Percentiles rank a stretch among this genome's conserved stretches.
These are phyloP conservation scores for Poeciliopsis paucimaculata DNA, from an alignment of 2,797 vertebrate genomes.

Conservation along the genomic window DNA sequence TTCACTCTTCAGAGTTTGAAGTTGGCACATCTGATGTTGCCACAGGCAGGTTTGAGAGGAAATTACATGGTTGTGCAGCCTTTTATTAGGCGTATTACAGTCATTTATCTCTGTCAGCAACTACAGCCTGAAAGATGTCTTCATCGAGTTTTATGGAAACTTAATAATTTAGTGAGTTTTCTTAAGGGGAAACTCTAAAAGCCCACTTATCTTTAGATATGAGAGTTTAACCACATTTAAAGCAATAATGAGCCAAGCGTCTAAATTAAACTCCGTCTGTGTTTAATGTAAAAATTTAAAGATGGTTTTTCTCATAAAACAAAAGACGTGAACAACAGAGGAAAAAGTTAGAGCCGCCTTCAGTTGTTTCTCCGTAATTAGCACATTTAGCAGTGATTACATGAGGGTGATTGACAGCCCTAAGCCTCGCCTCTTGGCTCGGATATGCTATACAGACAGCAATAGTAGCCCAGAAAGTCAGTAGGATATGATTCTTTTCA, in stretches of 20 bases:
- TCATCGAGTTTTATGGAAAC: not conserved
- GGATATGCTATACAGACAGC: too few species aligned
- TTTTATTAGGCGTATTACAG: constrained; percentile 11
- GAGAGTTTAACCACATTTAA: constrained; percentile 1
- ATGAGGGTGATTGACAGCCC: too few species aligned
- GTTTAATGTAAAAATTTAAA: not conserved
- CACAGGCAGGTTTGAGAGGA: constrained; percentile 13
- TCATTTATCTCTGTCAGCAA: constrained; percentile 17
- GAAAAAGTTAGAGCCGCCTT: not conserved
- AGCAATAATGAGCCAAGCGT: not conserved
- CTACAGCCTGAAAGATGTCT: not conserved
- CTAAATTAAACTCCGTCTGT: not conserved
- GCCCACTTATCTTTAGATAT: not conserved
- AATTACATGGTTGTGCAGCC: constrained; percentile 14
- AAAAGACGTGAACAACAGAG: not conserved
- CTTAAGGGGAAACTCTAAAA: constrained; percentile 3
- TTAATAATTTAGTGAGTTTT: constrained; percentile 6
- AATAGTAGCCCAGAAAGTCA: too few species aligned
- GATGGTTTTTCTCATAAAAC: not conserved
- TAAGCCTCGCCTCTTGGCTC: too few species aligned
- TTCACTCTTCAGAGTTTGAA: not conserved
- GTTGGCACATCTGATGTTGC: constrained; percentile 3
- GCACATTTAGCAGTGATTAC: too few species aligned
- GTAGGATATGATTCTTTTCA: too few species aligned
- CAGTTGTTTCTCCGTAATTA: too few species aligned